phyloP scores from a whole-genome alignment of 2,797 vertebrate species.

The Gambusia yucatana region DNA sequence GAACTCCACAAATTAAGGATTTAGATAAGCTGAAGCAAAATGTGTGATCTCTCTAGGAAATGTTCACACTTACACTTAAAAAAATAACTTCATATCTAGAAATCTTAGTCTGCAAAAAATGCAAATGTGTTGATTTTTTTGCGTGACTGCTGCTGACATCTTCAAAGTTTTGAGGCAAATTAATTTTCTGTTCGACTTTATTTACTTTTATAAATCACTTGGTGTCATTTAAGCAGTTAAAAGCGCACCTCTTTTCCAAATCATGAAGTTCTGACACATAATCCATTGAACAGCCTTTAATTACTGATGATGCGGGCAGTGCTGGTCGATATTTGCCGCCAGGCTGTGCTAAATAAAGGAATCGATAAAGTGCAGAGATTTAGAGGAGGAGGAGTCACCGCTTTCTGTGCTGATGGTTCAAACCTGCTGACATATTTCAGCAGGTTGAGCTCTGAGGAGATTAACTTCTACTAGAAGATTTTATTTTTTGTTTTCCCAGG shows the following conservation, averaged over 20 bases:
- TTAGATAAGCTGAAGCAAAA: background rate
- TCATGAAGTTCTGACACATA: conserved; percentile 21
- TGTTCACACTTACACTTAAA: background rate
- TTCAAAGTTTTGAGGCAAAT: background rate
- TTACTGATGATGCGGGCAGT: conserved; percentile 58
- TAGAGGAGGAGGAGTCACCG: conserved; percentile 25
- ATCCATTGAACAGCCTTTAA: conserved; percentile 58
- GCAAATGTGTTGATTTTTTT: background rate
- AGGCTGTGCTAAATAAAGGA: conserved; percentile 59
- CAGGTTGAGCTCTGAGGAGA: conserved; percentile 10
- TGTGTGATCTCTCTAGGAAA: background rate
- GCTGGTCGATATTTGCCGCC: conserved; percentile 77
- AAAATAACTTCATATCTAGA: background rate
- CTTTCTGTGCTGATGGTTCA: conserved; percentile 10
- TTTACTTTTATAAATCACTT: background rate
- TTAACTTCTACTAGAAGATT: conserved; percentile 3
- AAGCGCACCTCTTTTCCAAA: conserved; percentile 28
- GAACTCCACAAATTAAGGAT: background rate
- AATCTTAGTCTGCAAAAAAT: background rate
- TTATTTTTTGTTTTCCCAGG: background rate
- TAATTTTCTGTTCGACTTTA: background rate
- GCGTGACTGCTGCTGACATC: background rate
- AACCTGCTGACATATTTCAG: conserved; percentile 4
- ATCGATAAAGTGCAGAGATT: conserved; percentile 58
- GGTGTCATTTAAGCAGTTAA: background rate